Base-by-base conservation (phyloP, 2,797 vertebrate species). In the Enteromius thamalakanensis region DNA sequence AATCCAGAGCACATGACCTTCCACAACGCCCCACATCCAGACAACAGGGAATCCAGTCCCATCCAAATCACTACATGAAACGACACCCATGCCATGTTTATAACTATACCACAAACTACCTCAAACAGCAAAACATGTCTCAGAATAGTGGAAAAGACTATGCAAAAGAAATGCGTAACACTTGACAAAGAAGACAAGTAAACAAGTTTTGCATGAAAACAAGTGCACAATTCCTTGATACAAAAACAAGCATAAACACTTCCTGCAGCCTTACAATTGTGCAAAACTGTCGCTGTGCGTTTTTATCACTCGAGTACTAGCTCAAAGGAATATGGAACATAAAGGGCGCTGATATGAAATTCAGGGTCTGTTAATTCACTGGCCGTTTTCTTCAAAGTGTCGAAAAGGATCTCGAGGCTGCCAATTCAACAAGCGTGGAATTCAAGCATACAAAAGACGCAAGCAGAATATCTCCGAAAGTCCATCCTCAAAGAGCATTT, bases 1-100 rank as follows among this genome's bases (percentile, higher is more conserved):
- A 49, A 64, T 49, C 42, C 42, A 62, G 58, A 64, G 58, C 40
- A 78, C 19, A 34, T n/a, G 40, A 78, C 60, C 76, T 78, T 78
- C 58, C 60, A 29, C 40, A 49, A 47, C 0, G 0, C 42, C 40
- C 58, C 23, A 47, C n/a, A 77, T 62, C 17, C 40, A 77, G 40
- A 62, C 76, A 64, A 77, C 76, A 65, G 76, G 76, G 76, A 65
- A 65, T 23, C 76, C 15, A 47, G 12, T 64, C 60, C 76, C 60
- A 78, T 78, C 76, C 76, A 78, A 65, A 64, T 78, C 58, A 32
- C 60, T 47, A 45, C 58, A 47, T 78, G 58, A 65, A 47, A 58
- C 3, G 1, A 49, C 51, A 37, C 17, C 7, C 40, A 77, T 64
- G 55, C 58, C 76, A 65, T 6, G 2, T 14, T 7, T 4, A 34